phyloP scores from a whole-genome alignment of 2,888 invertebrate genomes.

The Eurois occulta region DNA sequence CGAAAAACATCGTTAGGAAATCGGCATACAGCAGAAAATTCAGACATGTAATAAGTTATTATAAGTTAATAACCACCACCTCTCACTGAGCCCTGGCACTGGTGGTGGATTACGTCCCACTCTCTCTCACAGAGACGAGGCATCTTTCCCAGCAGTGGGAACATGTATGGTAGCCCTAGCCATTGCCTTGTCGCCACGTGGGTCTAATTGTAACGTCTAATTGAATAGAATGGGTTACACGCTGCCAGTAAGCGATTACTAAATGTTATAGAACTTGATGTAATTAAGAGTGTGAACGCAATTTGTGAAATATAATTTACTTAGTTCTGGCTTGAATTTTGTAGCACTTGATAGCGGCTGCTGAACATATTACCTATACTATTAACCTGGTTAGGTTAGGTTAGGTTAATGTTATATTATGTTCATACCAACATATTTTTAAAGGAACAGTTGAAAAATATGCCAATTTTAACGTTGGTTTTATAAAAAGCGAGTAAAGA shows the following conservation, averaged over 20 bases:
- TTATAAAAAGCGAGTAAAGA: background rate
- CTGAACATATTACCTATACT: background rate
- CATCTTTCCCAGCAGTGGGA: background rate
- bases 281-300: conserved; percentile 31
- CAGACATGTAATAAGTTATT: background rate
- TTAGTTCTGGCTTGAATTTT: background rate
- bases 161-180: background rate
- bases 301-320: conserved; percentile 19
- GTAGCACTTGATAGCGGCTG: background rate
- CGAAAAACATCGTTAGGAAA: background rate
- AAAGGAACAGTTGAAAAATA: too few relatives aligned
- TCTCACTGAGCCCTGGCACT: background rate
- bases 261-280: conserved; percentile 46
- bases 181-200: conserved; percentile 42
- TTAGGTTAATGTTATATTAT: background rate
- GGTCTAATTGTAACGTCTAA: conserved; percentile 32
- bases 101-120: background rate
- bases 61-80: background rate
- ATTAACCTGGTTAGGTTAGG: too few relatives aligned
- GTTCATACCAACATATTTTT: too few relatives aligned
- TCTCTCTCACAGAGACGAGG: background rate
- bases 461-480: background rate
- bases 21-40: background rate
- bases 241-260: conserved; percentile 37
- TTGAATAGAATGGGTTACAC: conserved; percentile 43